Evolutionary conservation across 2,888 invertebrate genomes (phyloP).

Genomic region (Stenodema calcarata): DNA sequence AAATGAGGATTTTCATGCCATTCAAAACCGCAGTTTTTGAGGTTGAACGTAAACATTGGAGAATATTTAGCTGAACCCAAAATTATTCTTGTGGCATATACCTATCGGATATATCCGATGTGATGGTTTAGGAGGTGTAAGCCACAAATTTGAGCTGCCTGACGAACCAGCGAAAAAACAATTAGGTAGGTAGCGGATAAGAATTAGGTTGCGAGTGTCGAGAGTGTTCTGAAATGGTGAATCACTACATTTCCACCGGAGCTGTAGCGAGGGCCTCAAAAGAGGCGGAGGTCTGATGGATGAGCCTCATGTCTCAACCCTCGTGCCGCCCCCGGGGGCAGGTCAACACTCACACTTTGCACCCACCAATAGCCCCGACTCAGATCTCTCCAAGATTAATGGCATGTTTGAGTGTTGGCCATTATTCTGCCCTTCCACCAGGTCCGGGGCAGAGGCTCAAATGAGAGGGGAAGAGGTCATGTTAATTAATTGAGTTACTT

Average conservation of each 20-base stretch:
- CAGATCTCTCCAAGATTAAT: conserved; percentile 32
- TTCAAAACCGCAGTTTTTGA: too few species aligned
- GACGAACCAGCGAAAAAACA: conserved; percentile 9
- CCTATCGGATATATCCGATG: too few species aligned
- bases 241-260: conserved; percentile 40
- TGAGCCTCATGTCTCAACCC: conserved; percentile 42
- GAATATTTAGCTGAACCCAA: too few species aligned
- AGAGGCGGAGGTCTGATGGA: conserved; percentile 27
- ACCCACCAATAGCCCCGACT: conserved; percentile 30
- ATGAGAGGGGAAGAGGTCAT: background rate
- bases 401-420: conserved; percentile 43
- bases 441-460: background rate
- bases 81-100: too few species aligned
- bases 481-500: conserved; percentile 44
- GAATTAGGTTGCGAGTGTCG: too few species aligned
- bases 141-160: too few species aligned
- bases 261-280: background rate
- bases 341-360: conserved; percentile 40
- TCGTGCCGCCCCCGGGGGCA: background rate
- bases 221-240: conserved; percentile 25
- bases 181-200: conserved; percentile 32
- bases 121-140: too few species aligned
- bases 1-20: too few species aligned
- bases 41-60: too few species aligned
- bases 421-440: conserved; percentile 37